Evolutionary conservation across 2,797 vertebrate genomes (phyloP).

Genomic region (Chloroceryle inda): DNA sequence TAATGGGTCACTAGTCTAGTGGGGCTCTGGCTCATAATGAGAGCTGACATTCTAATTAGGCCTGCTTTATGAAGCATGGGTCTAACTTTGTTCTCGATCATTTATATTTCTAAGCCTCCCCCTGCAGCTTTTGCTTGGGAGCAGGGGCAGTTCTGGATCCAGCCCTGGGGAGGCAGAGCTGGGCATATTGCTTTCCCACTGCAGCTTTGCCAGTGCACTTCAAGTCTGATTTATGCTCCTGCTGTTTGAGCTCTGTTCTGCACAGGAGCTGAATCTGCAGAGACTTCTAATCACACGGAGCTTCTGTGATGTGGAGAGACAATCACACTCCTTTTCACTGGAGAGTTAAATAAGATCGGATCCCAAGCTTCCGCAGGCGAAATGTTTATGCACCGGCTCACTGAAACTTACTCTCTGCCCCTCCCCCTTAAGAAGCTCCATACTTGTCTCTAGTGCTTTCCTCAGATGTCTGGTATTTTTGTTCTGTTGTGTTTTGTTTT

Average conservation of each 20-base stretch:
- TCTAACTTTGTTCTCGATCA: background rate
- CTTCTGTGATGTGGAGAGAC: conserved; percentile 13
- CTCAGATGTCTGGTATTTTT: background rate
- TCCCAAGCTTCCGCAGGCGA: conserved; percentile 3
- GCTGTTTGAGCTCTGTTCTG: conserved; percentile 58
- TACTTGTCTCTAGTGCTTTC: background rate
- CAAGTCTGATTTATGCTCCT: background rate
- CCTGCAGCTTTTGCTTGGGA: background rate
- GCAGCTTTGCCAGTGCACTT: background rate
- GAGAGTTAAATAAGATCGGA: conserved; percentile 24
- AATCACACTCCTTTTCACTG: background rate
- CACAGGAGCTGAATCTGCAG: conserved; percentile 17
- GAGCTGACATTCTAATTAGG: conserved; percentile 35
- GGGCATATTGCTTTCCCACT: background rate
- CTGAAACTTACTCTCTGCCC: background rate
- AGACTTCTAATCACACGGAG: background rate
- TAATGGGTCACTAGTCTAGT: background rate
- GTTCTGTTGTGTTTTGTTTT: no score
- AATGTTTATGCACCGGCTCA: background rate
- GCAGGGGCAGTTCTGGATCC: background rate
- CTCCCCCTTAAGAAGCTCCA: background rate
- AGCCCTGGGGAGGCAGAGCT: background rate
- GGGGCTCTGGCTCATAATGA: background rate
- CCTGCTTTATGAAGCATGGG: background rate
- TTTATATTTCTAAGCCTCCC: background rate